Evolutionary conservation across 2,797 vertebrate genomes (phyloP).

Genomic region (Brotula barbata): DNA sequence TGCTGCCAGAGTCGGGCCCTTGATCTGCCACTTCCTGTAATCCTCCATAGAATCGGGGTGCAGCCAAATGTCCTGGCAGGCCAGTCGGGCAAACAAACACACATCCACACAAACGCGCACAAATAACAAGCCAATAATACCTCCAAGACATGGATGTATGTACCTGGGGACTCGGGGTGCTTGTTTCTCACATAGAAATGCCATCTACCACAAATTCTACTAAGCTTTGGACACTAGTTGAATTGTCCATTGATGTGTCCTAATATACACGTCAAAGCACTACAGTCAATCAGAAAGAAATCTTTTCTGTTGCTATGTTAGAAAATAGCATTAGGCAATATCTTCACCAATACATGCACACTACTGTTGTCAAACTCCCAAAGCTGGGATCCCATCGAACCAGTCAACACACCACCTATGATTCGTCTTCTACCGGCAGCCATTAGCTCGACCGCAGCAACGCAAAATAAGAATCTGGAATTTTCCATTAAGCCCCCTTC

Average conservation of each 20-base stretch:
- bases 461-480: constrained; percentile 12
- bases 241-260: too few relatives aligned
- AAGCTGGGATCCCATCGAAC: neutral
- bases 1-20: constrained; percentile 69
- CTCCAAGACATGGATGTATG: constrained; percentile 15
- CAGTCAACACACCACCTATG: constrained; percentile 9
- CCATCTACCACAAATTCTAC: too few relatives aligned
- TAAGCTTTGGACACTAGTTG: too few relatives aligned
- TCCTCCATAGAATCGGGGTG: constrained; percentile 61
- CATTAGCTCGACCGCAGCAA: neutral
- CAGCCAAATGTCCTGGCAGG: constrained; percentile 67
- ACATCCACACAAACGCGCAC: constrained; percentile 28
- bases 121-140: constrained; percentile 19
- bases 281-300: too few relatives aligned
- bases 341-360: neutral
- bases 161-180: constrained; percentile 7
- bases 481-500: constrained; percentile 32
- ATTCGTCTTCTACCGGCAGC: constrained; percentile 2
- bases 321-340: too few relatives aligned
- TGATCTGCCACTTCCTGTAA: constrained; percentile 79
- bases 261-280: too few relatives aligned
- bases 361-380: neutral
- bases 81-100: constrained; percentile 40
- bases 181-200: constrained; percentile 1
- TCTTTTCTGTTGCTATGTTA: too few relatives aligned